phyloP scores from a whole-genome alignment of 2,113 vertebrate species.

The Microtus ochrogaster region DNA sequence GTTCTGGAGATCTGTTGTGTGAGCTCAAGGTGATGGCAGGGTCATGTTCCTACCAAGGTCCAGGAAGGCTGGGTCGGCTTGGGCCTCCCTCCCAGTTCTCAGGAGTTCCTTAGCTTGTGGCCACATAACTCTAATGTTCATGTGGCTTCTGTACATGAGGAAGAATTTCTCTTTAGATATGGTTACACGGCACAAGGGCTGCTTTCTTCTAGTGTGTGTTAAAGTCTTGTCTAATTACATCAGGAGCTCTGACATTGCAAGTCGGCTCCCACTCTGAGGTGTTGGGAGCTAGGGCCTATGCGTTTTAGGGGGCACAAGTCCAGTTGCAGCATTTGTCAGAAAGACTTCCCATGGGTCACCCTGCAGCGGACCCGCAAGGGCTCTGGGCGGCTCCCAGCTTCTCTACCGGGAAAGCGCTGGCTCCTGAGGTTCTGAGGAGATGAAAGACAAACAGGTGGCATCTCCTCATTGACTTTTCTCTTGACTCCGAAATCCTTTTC shows the following conservation, averaged over 20 bases:
- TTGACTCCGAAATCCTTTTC: constrained; percentile 92
- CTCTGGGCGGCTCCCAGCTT: constrained; percentile 67
- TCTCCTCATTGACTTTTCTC: constrained; percentile 89
- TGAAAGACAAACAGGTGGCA: constrained; percentile 84
- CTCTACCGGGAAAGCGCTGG: constrained; percentile 87
- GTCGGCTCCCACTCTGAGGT: background rate
- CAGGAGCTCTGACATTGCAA: too few species aligned
- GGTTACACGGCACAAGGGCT: too few species aligned
- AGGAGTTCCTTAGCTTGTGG: background rate
- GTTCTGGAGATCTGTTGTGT: background rate
- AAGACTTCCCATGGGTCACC: constrained; percentile 71
- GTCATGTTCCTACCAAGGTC: background rate
- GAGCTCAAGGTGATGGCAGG: background rate
- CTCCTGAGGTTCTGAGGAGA: constrained; percentile 83
- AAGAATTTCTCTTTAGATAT: background rate
- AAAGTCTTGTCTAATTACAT: background rate
- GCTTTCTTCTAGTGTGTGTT: background rate
- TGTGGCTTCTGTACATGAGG: background rate
- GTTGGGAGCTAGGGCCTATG: background rate
- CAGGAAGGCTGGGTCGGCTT: background rate
- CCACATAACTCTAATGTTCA: background rate
- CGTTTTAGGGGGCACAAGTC: background rate
- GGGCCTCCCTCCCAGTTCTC: background rate
- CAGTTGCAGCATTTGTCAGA: background rate
- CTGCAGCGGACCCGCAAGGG: constrained; percentile 85